Conservation (phyloP, 2,113 vertebrate genomes). For the Nycticebus coucang region DNA sequence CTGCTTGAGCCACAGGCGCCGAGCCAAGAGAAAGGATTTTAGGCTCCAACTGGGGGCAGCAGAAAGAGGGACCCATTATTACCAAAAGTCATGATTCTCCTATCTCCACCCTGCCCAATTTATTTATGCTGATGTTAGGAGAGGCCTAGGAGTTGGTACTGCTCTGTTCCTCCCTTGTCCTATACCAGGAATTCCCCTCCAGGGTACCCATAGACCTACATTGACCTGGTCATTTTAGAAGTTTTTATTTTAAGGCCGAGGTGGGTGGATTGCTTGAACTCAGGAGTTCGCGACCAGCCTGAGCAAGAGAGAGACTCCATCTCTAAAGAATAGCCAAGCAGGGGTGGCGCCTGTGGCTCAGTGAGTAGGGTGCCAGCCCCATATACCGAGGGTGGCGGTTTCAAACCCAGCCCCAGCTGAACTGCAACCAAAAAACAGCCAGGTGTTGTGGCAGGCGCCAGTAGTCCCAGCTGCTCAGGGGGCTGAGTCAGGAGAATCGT, state of each 20-base stretch:
- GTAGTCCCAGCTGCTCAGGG: no score
- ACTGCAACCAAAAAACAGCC: no score
- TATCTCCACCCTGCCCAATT: not conserved
- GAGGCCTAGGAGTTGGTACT: not conserved
- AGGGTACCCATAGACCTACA: slow-evolving; percentile 42
- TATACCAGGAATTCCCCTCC: slow-evolving; percentile 3
- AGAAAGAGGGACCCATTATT: slow-evolving; percentile 19
- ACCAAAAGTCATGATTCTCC: not conserved
- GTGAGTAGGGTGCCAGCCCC: no score
- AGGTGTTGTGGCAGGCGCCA: no score
- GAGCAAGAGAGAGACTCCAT: no score
- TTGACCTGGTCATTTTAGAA: slow-evolving; percentile 68
- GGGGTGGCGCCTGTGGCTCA: no score
- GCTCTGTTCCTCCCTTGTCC: slow-evolving; percentile 1
- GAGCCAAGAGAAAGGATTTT: not conserved
- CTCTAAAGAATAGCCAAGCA: no score
- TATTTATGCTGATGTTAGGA: not conserved
- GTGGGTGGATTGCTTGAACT: no score
- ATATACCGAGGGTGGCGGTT: no score
- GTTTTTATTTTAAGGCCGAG: slow-evolving; percentile 64
- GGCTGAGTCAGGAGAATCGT: no score
- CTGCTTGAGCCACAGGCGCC: not conserved
- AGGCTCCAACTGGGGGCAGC: not conserved
- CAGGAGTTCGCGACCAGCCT: no score
- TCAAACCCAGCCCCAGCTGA: no score